Evolutionary conservation across 2,888 invertebrate genomes (phyloP), one percentile per base, ranked within the genome.

Genomic region (Eugnorisma glareosa): DNA sequence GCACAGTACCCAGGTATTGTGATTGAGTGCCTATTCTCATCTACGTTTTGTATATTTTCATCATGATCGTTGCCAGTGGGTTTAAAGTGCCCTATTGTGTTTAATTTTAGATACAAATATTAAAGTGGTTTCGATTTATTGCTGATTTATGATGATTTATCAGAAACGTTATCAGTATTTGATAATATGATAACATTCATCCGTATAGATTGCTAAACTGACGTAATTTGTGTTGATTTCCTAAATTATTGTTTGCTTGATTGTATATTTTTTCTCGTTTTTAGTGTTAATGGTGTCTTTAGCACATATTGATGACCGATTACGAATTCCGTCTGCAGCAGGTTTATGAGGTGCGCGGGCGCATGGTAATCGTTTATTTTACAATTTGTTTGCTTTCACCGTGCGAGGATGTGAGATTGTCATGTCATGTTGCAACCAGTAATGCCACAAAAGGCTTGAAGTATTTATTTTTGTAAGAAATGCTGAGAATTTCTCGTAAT

Each of bases 311-410:
- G 73, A 85, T 75, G 66, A 72, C 63, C 51, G 63, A 81, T 84
- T 85, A 83, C 67, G 68, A 67, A 89, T 81, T 84, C 83, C 69
- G 64, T 84, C 11, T 51, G 70, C 66, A 73, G 57, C 71, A 76
- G 74, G 69, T 83, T 83, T 82, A 86, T 77, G 67, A 83, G 78
- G 79, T 73, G 81, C 82, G 84, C 82, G 79, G 59, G 66, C 86
- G 89, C 90, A 90, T 91, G 88, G 88, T 89, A 91, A 92, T 92
- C 86, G 86, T 71, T 88, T 88, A 89, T 87, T 93, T 93, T 92
- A 93, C 91, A 91, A 94, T 94, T 94, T 94, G 90, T 94, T 93
- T 92, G 93, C 96, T 96, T 96, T 96, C 96, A 94, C 96, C 91
- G 86, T 64, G 85, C 63, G 91, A 92, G 91, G 93, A 94, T 93